These are phyloP conservation scores for Nyctalus aviator DNA, from an alignment of 2,797 vertebrate species.

Conservation along the genomic window DNA sequence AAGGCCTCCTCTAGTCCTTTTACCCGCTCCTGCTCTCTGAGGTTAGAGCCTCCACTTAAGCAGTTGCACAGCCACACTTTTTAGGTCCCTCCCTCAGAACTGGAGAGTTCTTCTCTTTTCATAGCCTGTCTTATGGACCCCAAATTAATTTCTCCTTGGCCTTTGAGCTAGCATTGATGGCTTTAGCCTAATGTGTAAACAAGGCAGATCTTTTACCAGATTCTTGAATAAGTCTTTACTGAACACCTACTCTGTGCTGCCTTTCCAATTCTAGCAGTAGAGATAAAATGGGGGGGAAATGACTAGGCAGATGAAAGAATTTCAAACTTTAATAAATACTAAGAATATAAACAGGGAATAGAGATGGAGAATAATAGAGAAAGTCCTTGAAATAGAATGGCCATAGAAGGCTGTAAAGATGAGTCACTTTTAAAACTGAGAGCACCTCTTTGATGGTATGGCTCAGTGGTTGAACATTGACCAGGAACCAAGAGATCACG, in stretches of 20 bases:
- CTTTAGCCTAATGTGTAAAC: not conserved
- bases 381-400: slow-evolving; percentile 39
- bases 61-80: not conserved
- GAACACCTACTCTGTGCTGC: not conserved
- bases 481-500: too few relatives aligned
- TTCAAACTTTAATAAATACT: slow-evolving; percentile 17
- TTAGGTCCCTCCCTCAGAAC: not conserved
- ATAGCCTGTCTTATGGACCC: not conserved
- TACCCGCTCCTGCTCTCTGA: not conserved
- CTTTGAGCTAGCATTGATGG: not conserved
- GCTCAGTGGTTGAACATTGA: too few relatives aligned
- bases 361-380: not conserved
- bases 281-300: not conserved
- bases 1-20: not conserved
- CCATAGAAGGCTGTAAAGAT: not conserved
- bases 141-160: not conserved
- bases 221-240: slow-evolving; percentile 11
- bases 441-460: too few relatives aligned
- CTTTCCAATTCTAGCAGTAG: not conserved
- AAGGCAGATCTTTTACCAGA: not conserved
- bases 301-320: not conserved
- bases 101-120: not conserved
- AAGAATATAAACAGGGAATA: not conserved
- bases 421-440: not conserved
- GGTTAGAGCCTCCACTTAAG: not conserved